Percentiles rank a stretch among this genome's conserved stretches.
Evolutionary conservation across 1,140 invertebrate species (phyloP).

Genomic region (Micrasema longulum): DNA sequence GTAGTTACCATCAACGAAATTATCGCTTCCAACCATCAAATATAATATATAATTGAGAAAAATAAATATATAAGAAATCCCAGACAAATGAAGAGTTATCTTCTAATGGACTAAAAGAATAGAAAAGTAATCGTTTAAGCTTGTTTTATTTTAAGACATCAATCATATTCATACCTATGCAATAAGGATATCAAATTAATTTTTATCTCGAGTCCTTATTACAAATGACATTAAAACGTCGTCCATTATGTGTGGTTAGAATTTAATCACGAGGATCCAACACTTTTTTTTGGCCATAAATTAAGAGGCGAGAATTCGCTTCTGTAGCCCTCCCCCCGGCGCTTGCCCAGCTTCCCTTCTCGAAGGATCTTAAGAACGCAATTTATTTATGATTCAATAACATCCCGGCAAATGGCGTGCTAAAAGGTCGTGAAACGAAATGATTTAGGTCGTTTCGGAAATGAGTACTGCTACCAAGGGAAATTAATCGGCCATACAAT

Average conservation of each 20-base stretch:
- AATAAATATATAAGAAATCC: no score
- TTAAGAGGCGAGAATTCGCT: constrained; percentile 18
- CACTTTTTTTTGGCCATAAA: constrained; percentile 38
- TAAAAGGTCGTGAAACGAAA: constrained; percentile 51
- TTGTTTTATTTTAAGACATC: background rate
- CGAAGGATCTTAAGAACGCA: background rate
- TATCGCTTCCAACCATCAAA: no score
- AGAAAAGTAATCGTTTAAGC: no score
- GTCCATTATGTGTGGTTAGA: background rate
- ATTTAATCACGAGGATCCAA: constrained; percentile 34
- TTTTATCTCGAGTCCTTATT: background rate
- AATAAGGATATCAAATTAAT: background rate
- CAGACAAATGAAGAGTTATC: background rate
- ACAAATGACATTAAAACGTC: background rate
- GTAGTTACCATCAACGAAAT: no score
- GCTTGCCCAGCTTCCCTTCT: constrained; percentile 11
- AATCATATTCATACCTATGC: background rate
- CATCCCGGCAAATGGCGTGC: constrained; percentile 52
- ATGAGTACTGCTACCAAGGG: constrained; percentile 1
- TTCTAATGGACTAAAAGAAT: background rate
- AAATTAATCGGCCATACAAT: background rate
- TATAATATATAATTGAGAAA: no score
- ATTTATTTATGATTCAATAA: constrained; percentile 54
- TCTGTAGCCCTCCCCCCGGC: constrained; percentile 33
- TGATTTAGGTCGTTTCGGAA: constrained; percentile 49